phyloP scores from a whole-genome alignment of 1,140 invertebrate species.

The Hypothenemus hampei region DNA sequence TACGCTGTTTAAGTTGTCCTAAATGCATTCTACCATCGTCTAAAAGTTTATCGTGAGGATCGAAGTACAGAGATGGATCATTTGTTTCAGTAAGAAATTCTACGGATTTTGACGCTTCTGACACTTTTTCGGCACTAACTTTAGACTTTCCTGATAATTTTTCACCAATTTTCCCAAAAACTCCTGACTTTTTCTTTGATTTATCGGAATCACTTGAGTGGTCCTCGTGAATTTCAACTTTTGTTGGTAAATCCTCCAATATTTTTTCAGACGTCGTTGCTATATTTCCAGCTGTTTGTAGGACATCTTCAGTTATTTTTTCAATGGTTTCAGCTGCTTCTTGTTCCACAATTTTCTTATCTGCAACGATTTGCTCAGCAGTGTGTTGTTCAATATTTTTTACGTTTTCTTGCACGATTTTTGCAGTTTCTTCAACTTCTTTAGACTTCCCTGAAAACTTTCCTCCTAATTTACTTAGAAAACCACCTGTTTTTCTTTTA shows the following conservation, averaged over 20 bases:
- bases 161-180: slow-evolving; percentile 28
- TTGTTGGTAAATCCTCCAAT: neutral
- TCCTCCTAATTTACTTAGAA: slow-evolving; percentile 24
- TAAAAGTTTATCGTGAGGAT: slow-evolving; percentile 10
- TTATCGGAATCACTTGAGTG: neutral
- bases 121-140: no score
- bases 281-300: neutral
- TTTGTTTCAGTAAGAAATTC: no score
- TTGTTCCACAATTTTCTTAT: neutral
- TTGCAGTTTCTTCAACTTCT: slow-evolving; percentile 12
- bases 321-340: neutral
- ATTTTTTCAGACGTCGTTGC: neutral
- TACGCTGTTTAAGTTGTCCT: slow-evolving; percentile 26
- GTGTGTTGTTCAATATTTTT: neutral
- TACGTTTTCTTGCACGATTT: neutral
- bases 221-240: neutral
- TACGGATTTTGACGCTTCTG: no score
- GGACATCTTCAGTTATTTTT: neutral
- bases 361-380: neutral
- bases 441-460: slow-evolving; percentile 22
- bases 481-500: slow-evolving; percentile 18
- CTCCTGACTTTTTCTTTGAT: slow-evolving; percentile 30
- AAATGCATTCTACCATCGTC: slow-evolving; percentile 3
- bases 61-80: slow-evolving; percentile 1
- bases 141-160: neutral